Percentiles rank a stretch among this genome's conserved stretches.
These are phyloP conservation scores for Zaprionus inermis DNA, from an alignment of 1,140 invertebrate species.

Conservation along the genomic window DNA sequence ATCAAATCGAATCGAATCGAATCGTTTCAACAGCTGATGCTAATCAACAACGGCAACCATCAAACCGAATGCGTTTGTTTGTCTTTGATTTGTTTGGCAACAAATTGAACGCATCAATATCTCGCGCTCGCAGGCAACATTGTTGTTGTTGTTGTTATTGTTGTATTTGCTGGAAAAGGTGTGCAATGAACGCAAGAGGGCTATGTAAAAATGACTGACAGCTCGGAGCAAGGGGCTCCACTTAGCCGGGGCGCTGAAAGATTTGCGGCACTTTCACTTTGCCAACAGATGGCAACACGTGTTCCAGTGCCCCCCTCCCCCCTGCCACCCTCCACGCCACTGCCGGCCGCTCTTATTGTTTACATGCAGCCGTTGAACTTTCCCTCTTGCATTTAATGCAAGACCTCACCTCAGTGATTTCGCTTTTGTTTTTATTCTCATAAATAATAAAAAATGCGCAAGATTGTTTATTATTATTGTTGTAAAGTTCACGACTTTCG, in stretches of 20 bases:
- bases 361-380: slow-evolving; percentile 73
- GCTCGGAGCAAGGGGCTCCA: slow-evolving; percentile 48
- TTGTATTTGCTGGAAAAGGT: slow-evolving; percentile 42
- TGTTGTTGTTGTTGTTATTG: slow-evolving; percentile 32
- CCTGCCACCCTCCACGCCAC: not conserved
- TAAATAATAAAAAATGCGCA: slow-evolving; percentile 32
- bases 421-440: slow-evolving; percentile 5
- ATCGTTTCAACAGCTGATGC: slow-evolving; percentile 78
- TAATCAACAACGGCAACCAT: slow-evolving; percentile 64
- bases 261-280: slow-evolving; percentile 74
- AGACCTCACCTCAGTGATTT: slow-evolving; percentile 51
- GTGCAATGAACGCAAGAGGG: slow-evolving; percentile 46
- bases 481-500: slow-evolving; percentile 59
- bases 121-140: slow-evolving; percentile 24
- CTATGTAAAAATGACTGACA: slow-evolving; percentile 53
- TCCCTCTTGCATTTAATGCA: slow-evolving; percentile 37
- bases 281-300: slow-evolving; percentile 73
- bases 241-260: slow-evolving; percentile 66
- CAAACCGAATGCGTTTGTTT: slow-evolving; percentile 50
- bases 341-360: slow-evolving; percentile 39
- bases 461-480: slow-evolving; percentile 54
- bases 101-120: slow-evolving; percentile 75
- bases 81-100: slow-evolving; percentile 76
- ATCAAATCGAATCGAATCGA: slow-evolving; percentile 55
- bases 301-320: slow-evolving; percentile 34